Evolutionary conservation across 92 coral and sea anemone genomes (phyloP), one percentile per base, ranked within the genome.

Genomic region (Porites divaricata): DNA sequence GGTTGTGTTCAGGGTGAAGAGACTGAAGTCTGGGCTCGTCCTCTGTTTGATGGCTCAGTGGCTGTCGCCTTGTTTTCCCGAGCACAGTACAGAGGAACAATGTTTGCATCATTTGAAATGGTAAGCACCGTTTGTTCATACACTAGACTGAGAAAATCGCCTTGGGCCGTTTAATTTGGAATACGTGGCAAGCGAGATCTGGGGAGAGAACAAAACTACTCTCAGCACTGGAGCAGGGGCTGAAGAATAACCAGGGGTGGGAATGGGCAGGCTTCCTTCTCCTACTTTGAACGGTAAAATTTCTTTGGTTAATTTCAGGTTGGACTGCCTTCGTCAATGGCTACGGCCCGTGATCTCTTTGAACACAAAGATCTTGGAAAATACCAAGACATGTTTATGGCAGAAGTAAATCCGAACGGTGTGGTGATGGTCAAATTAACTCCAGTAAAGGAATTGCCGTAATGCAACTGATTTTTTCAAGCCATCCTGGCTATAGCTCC

Each of bases 1-100:
- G 23, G 11, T 20, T 67, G 72, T 67, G 14, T 67, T 10, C 25
- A 67, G 72, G 72, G 72, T 10, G 72, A 67, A 67, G 21, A 67
- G 68, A 85, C 93, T 45, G 98, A 94, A 45, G 90, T 94, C 15
- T 94, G 98, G 98, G 63, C 89, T 24, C 90, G 93, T 15, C 95
- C 87, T 9, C 68, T 94, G 81, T 84, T 86, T 15, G 92, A 92
- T 72, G 90, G 93, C 16, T 92, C 95, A 17, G 87, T 92, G 0
- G 98, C 98, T 77, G 95, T 92, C 13, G 98, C 90, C 54, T 65
- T 94, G 64, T 83, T 92, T 67, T 20, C 28, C 12, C 72, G 72
- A 22, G 72, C 72, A 6, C 45, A 24, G 49, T 67, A 67, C 72
- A 67, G 17, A 35, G 72, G 72, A 67, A 67, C 72, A 67, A 67